Percentiles rank a stretch among this genome's conserved stretches.
phyloP scores from a whole-genome alignment of 2,888 invertebrate genomes.

The Polia nebulosa region DNA sequence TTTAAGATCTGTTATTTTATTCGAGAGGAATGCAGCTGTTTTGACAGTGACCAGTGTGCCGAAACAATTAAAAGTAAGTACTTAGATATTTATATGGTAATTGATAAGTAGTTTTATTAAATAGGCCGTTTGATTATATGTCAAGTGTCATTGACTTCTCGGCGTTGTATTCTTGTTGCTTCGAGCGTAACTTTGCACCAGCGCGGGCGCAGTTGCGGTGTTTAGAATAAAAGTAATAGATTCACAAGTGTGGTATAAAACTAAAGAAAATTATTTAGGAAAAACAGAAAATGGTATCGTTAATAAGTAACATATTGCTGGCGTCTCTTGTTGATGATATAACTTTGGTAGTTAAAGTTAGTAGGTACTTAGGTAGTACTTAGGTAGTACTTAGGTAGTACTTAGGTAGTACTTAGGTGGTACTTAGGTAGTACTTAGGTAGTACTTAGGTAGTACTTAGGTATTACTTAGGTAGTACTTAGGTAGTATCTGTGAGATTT shows the following conservation, averaged over 20 bases:
- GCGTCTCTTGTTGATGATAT: no score
- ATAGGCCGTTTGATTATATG: slow-evolving; percentile 7
- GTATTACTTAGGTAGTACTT: no score
- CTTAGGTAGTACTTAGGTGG: no score
- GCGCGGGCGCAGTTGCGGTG: slow-evolving; percentile 4
- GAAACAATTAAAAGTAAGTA: slow-evolving; percentile 82
- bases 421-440: no score
- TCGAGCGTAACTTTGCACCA: slow-evolving; percentile 53
- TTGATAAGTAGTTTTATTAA: slow-evolving; percentile 14
- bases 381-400: no score
- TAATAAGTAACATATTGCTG: no score
- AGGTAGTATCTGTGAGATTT: no score
- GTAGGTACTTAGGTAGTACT: no score
- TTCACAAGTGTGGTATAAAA: background rate
- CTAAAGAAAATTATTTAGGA: background rate
- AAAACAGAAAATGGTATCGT: no score
- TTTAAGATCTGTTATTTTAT: slow-evolving; percentile 78
- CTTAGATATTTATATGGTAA: slow-evolving; percentile 18
- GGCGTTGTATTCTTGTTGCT: slow-evolving; percentile 49
- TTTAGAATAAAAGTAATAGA: slow-evolving; percentile 2
- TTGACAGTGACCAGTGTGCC: slow-evolving; percentile 78
- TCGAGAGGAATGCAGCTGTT: slow-evolving; percentile 82
- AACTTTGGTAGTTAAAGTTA: no score
- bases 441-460: no score
- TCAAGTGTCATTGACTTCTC: slow-evolving; percentile 55